Base-by-base conservation (phyloP, 2,888 invertebrate species). In the Drosophila borborema region DNA sequence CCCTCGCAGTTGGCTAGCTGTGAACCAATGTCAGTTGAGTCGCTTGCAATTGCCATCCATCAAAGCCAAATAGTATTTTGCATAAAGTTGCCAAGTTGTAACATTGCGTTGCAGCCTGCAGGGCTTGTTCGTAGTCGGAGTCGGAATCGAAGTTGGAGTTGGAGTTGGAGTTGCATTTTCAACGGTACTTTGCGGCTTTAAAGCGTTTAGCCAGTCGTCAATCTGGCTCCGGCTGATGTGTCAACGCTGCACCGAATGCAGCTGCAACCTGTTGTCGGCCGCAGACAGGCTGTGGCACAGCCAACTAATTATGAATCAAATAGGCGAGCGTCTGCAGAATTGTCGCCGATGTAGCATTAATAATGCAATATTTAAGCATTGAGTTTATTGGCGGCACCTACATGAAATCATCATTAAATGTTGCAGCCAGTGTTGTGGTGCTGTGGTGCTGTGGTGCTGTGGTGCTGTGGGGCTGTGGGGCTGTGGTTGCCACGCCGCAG, bases 341-440 rank as follows among this genome's bases (percentile, higher is more conserved):
- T 46, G 64, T 63, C 70, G 55, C 61, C 28, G 43, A 66, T 66
- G 81, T 46, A 61, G 68, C 86, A 85, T 89, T 82, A 79, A 85
- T 84, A 86, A 82, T 84, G 85, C 74, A 86, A 89, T 81, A 85
- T 89, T 86, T 85, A 86, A 82, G 85, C 82, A 85, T 81, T 77
- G 78, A 77, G 89, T 85, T 89, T 86, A 86, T 86, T 86, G 89
- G 85, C 86, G 86, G 86, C 87, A 85, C 87, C 84, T 85, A 87
- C 82, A 87, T 82, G 83, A 82, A 87, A 87, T 85, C 86, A 86
- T 87, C 88, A 82, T 85, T 85, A 87, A 76, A 68, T 64, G 79
- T 51, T 72, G 80, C 80, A 67, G 87, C 66, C 58, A 60, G 43
- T 49, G 51, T n/a, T 55, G 68, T 16, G 41, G 41, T 41, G 41